These are phyloP conservation scores for Corapipo altera DNA, from an alignment of 2,113 vertebrate genomes.

Conservation along the genomic window DNA sequence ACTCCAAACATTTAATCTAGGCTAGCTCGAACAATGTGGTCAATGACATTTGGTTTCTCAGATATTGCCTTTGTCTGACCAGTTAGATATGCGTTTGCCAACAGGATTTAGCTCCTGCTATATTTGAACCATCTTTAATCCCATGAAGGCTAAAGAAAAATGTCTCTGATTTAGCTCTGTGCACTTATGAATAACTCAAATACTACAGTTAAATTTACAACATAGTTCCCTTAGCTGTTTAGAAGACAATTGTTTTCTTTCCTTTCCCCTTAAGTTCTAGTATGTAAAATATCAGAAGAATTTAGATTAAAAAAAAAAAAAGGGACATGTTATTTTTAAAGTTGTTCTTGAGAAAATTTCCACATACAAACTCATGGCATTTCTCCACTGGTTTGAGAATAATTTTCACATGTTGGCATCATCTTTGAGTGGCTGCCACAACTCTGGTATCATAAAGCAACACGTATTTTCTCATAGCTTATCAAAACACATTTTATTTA, in stretches of 20 bases:
- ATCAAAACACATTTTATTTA: conserved; percentile 69
- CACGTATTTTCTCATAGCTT: conserved; percentile 54
- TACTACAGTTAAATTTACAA: conserved; percentile 60
- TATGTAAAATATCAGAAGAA: conserved; percentile 61
- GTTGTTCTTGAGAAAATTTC: conserved; percentile 56
- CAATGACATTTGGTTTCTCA: not conserved
- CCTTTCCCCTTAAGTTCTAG: conserved; percentile 47
- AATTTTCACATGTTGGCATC: conserved; percentile 42
- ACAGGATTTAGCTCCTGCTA: conserved; percentile 50
- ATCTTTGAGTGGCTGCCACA: conserved; percentile 20
- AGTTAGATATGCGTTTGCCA: not conserved
- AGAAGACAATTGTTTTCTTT: conserved; percentile 55
- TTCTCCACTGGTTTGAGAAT: conserved; percentile 47
- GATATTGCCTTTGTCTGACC: not conserved
- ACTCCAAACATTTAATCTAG: not conserved
- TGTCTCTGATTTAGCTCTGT: conserved; percentile 37
- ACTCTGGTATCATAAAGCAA: conserved; percentile 26
- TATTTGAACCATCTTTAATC: conserved; percentile 58
- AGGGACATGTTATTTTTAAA: conserved; percentile 32
- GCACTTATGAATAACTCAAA: conserved; percentile 61
- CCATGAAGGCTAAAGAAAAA: conserved; percentile 53
- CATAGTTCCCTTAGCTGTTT: conserved; percentile 51
- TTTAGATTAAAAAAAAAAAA: conserved; percentile 42
- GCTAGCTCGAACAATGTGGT: not conserved
- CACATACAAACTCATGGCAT: conserved; percentile 32